A percentile compares a stretch with the other conserved stretches of the same genome.
phyloP scores from a whole-genome alignment of 2,797 vertebrate species.

The Pangasius djambal region DNA sequence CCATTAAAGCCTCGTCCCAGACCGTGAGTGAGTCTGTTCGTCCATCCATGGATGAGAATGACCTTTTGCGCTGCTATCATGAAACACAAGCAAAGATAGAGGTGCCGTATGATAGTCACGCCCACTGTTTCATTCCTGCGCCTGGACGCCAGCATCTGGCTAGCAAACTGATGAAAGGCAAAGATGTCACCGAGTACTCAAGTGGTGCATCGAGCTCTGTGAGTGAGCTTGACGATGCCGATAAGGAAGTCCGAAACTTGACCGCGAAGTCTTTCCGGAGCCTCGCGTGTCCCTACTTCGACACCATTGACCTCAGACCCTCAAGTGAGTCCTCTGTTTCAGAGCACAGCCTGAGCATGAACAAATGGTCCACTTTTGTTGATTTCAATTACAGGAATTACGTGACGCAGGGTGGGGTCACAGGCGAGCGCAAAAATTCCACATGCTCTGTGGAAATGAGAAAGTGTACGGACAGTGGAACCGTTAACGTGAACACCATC shows the following conservation, averaged over 20 bases:
- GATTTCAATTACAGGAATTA: conserved; percentile 85
- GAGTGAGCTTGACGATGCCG: conserved; percentile 95
- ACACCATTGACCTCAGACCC: conserved; percentile 87
- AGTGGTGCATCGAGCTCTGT: conserved; percentile 95
- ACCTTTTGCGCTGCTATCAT: not conserved
- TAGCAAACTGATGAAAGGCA: conserved; percentile 75
- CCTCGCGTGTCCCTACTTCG: conserved; percentile 92
- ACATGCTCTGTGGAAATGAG: conserved; percentile 70
- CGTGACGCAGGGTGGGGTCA: conserved; percentile 69
- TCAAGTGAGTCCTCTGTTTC: conserved; percentile 93
- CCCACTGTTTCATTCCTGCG: conserved; percentile 80
- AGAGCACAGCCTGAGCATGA: conserved; percentile 82
- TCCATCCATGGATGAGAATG: not conserved
- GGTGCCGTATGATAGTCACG: conserved; percentile 67
- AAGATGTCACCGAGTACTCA: conserved; percentile 88
- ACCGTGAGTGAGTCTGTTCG: conserved; percentile 68
- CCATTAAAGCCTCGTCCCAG: conserved; percentile 86
- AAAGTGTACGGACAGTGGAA: conserved; percentile 61
- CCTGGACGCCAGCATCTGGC: conserved; percentile 88
- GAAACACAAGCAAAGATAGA: conserved; percentile 68
- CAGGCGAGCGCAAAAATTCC: conserved; percentile 71
- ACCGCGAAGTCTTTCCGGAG: conserved; percentile 95
- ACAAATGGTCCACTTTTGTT: conserved; percentile 91
- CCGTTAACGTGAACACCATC: conserved; percentile 38
- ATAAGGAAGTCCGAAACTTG: conserved; percentile 95